Evolutionary conservation across 2,888 invertebrate species (phyloP).

Genomic region (Dimorphilus gyrociliatus): DNA sequence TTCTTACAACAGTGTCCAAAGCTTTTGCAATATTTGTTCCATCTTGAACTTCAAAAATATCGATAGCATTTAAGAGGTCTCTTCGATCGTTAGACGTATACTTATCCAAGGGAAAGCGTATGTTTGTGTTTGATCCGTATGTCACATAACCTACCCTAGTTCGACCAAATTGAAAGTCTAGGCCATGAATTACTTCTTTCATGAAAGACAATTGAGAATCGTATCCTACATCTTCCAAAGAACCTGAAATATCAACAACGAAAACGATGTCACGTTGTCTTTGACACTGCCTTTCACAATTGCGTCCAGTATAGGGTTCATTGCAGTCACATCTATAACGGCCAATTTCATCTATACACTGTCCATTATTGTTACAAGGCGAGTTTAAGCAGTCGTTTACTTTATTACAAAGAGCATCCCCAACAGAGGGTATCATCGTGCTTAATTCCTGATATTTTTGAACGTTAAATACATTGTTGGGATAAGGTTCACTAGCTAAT

Average conservation of each 20-base stretch:
- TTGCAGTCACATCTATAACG: constrained; percentile 7
- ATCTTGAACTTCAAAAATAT: constrained; percentile 6
- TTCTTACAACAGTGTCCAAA: constrained; percentile 3
- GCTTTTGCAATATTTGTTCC: constrained; percentile 9
- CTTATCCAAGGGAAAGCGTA: constrained; percentile 9
- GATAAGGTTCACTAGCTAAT: constrained; percentile 11
- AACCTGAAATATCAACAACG: constrained; percentile 10
- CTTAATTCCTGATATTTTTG: constrained; percentile 7
- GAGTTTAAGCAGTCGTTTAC: constrained; percentile 1
- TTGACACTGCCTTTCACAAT: constrained; percentile 7
- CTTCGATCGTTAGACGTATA: constrained; percentile 6
- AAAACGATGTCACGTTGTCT: constrained; percentile 8
- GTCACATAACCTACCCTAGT: constrained; percentile 9
- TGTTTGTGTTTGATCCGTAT: constrained; percentile 2
- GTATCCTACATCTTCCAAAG: constrained; percentile 7
- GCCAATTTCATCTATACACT: constrained; percentile 4
- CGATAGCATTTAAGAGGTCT: constrained; percentile 11
- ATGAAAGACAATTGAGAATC: constrained; percentile 8
- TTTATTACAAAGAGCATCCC: constrained; percentile 10
- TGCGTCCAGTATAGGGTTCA: constrained; percentile 7
- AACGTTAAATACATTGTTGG: constrained; percentile 10
- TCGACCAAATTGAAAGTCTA: constrained; percentile 8
- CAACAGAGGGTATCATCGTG: constrained; percentile 7
- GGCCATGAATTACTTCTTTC: constrained; percentile 8
- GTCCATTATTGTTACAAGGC: neutral